Evolutionary conservation across 1,140 invertebrate genomes (phyloP).

Genomic region (Drosophila rufa): DNA sequence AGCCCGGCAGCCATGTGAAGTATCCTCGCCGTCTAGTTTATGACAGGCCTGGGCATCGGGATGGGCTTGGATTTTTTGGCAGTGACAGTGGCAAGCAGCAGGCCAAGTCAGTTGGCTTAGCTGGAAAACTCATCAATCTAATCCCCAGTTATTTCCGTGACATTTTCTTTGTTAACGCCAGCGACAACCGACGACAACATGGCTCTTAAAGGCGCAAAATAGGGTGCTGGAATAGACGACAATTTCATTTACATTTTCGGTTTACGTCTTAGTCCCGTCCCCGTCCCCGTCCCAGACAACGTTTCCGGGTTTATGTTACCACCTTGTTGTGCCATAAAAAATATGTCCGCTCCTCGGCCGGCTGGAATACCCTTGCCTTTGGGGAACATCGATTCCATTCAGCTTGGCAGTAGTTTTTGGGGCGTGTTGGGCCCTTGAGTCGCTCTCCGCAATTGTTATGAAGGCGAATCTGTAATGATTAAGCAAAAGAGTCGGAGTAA

Average conservation of each 20-base stretch:
- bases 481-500: too few species aligned
- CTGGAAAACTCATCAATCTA: slow-evolving; percentile 78
- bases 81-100: slow-evolving; percentile 10
- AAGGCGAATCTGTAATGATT: too few species aligned
- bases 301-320: slow-evolving; percentile 70
- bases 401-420: slow-evolving; percentile 1
- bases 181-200: slow-evolving; percentile 33
- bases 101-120: slow-evolving; percentile 63
- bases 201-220: slow-evolving; percentile 58
- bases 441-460: slow-evolving; percentile 26
- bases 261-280: slow-evolving; percentile 47
- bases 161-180: slow-evolving; percentile 74
- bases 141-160: slow-evolving; percentile 80
- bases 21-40: slow-evolving; percentile 51
- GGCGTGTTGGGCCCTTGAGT: not conserved
- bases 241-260: slow-evolving; percentile 78
- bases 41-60: slow-evolving; percentile 26
- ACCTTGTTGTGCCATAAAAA: slow-evolving; percentile 72
- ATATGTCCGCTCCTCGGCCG: slow-evolving; percentile 34
- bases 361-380: slow-evolving; percentile 4
- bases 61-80: slow-evolving; percentile 17
- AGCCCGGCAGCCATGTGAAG: slow-evolving; percentile 26
- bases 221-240: slow-evolving; percentile 35
- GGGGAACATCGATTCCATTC: slow-evolving; percentile 13
- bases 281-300: not conserved